Percentiles rank a stretch among this genome's conserved stretches.
These are phyloP conservation scores for Heliocidaris erythrogramma DNA, from an alignment of 35 echinoderm and acorn worm genomes.

Conservation along the genomic window DNA sequence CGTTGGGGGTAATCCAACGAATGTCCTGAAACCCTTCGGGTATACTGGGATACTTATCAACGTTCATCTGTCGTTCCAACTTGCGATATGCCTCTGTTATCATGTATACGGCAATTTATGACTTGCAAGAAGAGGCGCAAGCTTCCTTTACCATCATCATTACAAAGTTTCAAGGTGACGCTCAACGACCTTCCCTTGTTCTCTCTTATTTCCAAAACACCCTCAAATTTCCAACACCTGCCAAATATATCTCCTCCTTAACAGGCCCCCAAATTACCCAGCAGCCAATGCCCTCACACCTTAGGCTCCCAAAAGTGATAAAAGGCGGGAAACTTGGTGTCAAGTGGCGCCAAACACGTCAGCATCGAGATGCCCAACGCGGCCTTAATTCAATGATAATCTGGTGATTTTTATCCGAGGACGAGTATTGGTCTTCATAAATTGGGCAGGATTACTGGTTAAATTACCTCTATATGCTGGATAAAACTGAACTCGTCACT, in stretches of 20 bases:
- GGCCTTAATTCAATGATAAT: neutral
- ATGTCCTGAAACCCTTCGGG: too few species aligned
- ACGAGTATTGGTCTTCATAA: neutral
- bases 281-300: neutral
- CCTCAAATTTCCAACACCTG: neutral
- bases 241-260: neutral
- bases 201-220: neutral
- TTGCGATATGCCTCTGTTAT: neutral
- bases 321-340: neutral
- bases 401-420: neutral
- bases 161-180: neutral
- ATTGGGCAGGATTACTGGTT: neutral
- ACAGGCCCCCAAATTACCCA: neutral
- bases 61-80: too few species aligned
- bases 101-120: neutral
- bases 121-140: neutral
- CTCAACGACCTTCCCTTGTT: neutral
- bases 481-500: neutral
- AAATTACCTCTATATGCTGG: neutral
- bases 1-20: too few species aligned
- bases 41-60: too few species aligned
- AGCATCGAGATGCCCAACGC: neutral
- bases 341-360: neutral
- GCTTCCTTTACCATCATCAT: neutral
- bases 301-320: neutral